Percentiles rank a stretch among this genome's conserved stretches.
phyloP scores from a whole-genome alignment of 2,113 vertebrate species.

The Urocolius indicus region DNA sequence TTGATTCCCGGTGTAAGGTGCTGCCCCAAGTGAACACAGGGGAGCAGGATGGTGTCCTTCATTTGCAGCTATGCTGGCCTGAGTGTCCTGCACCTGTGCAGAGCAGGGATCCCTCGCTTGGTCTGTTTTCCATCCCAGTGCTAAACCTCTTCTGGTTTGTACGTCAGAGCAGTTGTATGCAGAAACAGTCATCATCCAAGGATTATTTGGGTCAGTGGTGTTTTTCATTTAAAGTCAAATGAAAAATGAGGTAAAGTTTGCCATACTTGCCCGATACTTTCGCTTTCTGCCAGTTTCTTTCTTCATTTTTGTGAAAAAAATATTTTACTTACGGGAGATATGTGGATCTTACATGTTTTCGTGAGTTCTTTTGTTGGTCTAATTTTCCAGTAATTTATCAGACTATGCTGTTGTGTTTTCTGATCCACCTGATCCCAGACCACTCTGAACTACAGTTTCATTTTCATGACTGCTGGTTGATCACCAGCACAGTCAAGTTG shows the following conservation, averaged over 20 bases:
- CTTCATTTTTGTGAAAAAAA: neutral
- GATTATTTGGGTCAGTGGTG: neutral
- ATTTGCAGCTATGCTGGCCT: fast-evolving
- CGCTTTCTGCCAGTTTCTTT: neutral
- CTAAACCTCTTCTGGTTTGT: neutral
- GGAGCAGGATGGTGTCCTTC: neutral
- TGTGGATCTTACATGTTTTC: neutral
- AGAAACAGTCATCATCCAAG: neutral
- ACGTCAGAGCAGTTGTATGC: neutral
- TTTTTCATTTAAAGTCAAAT: neutral
- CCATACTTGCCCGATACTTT: neutral
- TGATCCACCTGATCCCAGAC: neutral
- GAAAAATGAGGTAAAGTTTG: neutral
- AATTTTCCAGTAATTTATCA: neutral
- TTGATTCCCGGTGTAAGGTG: neutral
- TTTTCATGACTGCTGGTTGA: conserved; percentile 8
- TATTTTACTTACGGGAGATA: neutral
- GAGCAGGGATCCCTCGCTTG: fast-evolving
- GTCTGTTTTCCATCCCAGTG: neutral
- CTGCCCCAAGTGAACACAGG: fast-evolving
- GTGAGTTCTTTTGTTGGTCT: neutral
- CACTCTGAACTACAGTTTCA: neutral
- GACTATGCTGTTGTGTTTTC: neutral
- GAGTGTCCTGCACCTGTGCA: neutral
- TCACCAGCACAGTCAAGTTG: neutral